These are phyloP conservation scores for Onychostoma macrolepis DNA, from an alignment of 2,113 vertebrate genomes.

Conservation along the genomic window DNA sequence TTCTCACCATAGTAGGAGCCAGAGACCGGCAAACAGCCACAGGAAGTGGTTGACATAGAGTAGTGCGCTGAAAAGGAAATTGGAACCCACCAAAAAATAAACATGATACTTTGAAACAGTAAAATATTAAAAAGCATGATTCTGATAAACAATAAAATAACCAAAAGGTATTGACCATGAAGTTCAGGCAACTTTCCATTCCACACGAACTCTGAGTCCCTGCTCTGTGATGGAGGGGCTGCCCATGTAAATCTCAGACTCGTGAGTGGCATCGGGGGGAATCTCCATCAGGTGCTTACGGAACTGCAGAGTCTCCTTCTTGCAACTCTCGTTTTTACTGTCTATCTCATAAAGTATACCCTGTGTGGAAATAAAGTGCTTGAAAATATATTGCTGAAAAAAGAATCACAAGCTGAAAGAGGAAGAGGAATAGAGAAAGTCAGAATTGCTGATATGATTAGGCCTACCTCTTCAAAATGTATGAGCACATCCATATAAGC, in stretches of 20 bases:
- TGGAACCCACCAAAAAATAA: not conserved
- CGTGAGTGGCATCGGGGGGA: constrained; percentile 61
- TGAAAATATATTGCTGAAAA: not conserved
- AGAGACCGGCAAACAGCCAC: constrained; percentile 55
- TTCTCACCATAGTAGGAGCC: constrained; percentile 54
- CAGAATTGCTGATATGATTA: not conserved
- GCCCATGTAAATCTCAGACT: constrained; percentile 55
- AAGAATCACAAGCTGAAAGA: not conserved
- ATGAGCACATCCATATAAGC: constrained; percentile 71
- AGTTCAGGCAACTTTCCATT: constrained; percentile 42
- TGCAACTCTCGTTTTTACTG: constrained; percentile 76
- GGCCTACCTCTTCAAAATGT: constrained; percentile 72
- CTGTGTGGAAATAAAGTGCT: constrained; percentile 16
- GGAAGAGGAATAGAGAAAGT: not conserved
- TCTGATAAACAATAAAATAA: not conserved
- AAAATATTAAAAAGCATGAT: no score
- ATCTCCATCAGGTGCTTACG: constrained; percentile 68
- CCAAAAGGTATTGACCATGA: constrained; percentile 34
- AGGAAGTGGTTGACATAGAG: constrained; percentile 53
- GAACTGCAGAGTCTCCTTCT: constrained; percentile 70
- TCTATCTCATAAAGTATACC: constrained; percentile 69
- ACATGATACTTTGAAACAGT: not conserved
- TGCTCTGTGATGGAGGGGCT: constrained; percentile 45
- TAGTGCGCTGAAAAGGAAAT: constrained; percentile 47
- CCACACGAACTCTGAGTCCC: constrained; percentile 57